Percentiles rank a stretch among this genome's conserved stretches.
Evolutionary conservation across 2,888 invertebrate genomes (phyloP).

Genomic region (Pegoplata infirma): DNA sequence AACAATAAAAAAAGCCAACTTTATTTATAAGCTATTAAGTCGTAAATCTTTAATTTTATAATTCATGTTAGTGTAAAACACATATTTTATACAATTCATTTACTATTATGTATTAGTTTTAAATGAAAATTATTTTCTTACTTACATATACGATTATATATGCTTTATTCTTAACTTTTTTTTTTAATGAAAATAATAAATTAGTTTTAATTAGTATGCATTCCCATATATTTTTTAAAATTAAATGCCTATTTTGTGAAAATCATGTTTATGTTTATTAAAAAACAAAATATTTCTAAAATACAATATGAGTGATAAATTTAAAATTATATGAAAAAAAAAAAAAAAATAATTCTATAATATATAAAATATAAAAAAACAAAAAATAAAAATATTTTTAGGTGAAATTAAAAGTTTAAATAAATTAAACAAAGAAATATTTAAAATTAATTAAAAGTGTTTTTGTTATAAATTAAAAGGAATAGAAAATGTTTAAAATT

Average conservation of each 20-base stretch:
- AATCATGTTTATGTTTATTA: constrained; percentile 15
- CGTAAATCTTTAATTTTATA: constrained; percentile 10
- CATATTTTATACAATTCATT: constrained; percentile 30
- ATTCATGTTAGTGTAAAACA: constrained; percentile 47
- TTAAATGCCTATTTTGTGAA: not conserved
- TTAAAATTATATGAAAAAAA: constrained; percentile 19
- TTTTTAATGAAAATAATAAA: not conserved
- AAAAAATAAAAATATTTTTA: constrained; percentile 40
- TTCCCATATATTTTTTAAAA: constrained; percentile 22
- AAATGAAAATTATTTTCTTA: constrained; percentile 4
- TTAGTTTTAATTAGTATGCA: constrained; percentile 35
- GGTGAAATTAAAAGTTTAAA: constrained; percentile 42
- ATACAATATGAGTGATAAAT: constrained; percentile 52
- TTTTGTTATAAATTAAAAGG: no score
- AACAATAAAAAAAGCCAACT: constrained; percentile 37
- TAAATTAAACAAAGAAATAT: constrained; percentile 23
- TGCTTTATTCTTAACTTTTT: constrained; percentile 5
- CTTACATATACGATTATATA: not conserved
- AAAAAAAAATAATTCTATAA: constrained; percentile 8
- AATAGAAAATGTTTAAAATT: no score
- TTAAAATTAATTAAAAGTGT: constrained; percentile 8
- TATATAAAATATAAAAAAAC: not conserved
- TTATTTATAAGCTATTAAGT: constrained; percentile 44
- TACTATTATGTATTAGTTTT: constrained; percentile 12
- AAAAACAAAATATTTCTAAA: constrained; percentile 24